These are phyloP conservation scores for Parauchenoglanis punctatus DNA, from an alignment of 2,797 vertebrate genomes.

Conservation along the genomic window DNA sequence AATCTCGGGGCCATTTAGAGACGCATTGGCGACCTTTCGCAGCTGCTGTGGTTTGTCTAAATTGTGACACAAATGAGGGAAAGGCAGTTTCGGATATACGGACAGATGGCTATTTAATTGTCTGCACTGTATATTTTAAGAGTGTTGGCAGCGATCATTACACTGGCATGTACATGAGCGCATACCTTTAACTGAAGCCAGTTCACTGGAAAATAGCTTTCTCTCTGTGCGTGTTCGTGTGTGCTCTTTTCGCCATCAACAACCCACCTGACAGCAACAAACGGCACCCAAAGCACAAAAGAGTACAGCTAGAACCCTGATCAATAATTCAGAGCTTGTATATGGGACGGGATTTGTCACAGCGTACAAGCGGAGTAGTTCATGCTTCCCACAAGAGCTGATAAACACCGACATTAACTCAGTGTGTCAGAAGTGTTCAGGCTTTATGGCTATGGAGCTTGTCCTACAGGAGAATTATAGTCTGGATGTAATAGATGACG, in stretches of 20 bases:
- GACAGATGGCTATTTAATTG: slow-evolving; percentile 48
- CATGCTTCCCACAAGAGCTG: slow-evolving; percentile 1
- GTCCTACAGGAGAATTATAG: not conserved
- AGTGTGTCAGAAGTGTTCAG: not conserved
- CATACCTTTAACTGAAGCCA: slow-evolving; percentile 8
- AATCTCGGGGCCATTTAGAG: slow-evolving; percentile 12
- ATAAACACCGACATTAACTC: slow-evolving; percentile 29
- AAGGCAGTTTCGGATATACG: slow-evolving; percentile 41
- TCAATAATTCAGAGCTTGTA: slow-evolving; percentile 36
- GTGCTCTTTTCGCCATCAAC: not conserved
- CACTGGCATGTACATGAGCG: slow-evolving; percentile 29
- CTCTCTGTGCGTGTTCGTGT: not conserved
- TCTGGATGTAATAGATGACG: not conserved
- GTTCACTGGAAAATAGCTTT: not conserved
- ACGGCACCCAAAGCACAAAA: slow-evolving; percentile 8
- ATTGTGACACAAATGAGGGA: slow-evolving; percentile 44
- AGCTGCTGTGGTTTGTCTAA: slow-evolving; percentile 47
- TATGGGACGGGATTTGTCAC: slow-evolving; percentile 5
- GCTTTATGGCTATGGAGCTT: not conserved
- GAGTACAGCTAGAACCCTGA: not conserved
- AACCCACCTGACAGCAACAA: slow-evolving; percentile 6
- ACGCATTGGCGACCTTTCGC: slow-evolving; percentile 27
- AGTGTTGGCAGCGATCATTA: slow-evolving; percentile 28
- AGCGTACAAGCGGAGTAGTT: not conserved
- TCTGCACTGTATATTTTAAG: slow-evolving; percentile 42